Evolutionary conservation across 1,140 invertebrate genomes (phyloP), one percentile per base, ranked within the genome.

Genomic region (Drosophila novamexicana): DNA sequence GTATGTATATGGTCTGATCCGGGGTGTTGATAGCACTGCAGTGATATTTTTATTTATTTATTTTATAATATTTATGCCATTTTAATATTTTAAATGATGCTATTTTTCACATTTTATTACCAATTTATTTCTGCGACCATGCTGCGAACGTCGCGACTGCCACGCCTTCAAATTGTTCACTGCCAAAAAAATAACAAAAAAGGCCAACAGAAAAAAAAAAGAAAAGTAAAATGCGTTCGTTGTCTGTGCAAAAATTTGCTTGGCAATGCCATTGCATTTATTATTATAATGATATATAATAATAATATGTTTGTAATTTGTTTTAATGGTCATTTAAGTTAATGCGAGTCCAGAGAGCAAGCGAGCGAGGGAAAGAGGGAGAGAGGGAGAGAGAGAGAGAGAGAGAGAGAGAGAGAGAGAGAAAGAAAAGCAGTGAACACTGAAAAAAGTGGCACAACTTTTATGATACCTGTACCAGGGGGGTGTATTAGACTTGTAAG

Each of bases 101-200:
- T 81, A 88, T 88, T 89, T 84, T 81, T 89, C 84, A 88, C 77
- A 81, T 84, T 84, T 89, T 88, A 89, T 89, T 81, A 89, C 84
- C 84, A 83, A 88, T 88, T 88, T 84, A 77, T 88, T 89, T 89
- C 53, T 50, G 66, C 42, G 53, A 18, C 62, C 22, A 29, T 29
- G 74, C 68, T 54, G 67, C 63, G 47, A 44, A 68, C 56, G 67
- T 42, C 54, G 62, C 69, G 66, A 54, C 67, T 16, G 49, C 58
- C 58, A 54, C 67, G 67, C 58, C 67, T 14, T 6, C 65, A 40
- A 50, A n/a, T 53, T 9, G 65, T 7, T 44, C 68, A 63, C 49
- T 58, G 59, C 18, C 16, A 49, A 34, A 12, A 6, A 4, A 7
- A 34, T 6, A 18, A 6, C 7, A 5, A 40, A 10, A 56, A 8